Base-by-base conservation (phyloP, 2,113 vertebrate species). In the Terrapene triunguis region DNA sequence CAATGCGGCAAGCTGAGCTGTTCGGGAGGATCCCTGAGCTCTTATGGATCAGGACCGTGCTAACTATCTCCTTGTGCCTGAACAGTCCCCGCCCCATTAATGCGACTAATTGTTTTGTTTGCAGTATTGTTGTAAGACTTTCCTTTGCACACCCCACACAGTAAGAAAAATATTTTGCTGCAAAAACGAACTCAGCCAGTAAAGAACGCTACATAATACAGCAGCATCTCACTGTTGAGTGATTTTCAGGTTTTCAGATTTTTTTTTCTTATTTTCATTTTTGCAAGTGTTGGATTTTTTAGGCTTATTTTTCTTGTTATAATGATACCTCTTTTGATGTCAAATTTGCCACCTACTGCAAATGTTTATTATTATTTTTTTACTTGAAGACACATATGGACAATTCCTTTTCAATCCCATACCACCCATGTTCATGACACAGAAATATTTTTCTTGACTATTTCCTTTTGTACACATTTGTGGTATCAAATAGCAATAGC, bases 21-120 rank as follows among this genome's bases (percentile, higher is more conserved):
- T 32, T 27, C 57, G 27, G 57, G 27, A 9, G n/a, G 65, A 38
- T n/a, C 8, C 5, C 35, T 62, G 57, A 57, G 7, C 3, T 14
- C 7, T 6, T 35, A 19, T 9, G 16, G 35, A 38, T 38, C n/a
- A 10, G 19, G n/a, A 8, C 57, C 59, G 5, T 62, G 13, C n/a
- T 21, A 22, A 10, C n/a, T 38, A 69, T 32, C 8, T 32, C 92
- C 93, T 91, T 95, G 85, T 89, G 4, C 2, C 48, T 17, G 89
- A 72, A 8, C 44, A 22, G 92, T 90, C 44, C 44, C 7, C 92
- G 84, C 82, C 93, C 94, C 57, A 91, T 94, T 95, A 94, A 93
- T 97, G 74, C 95, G 95, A 93, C 89, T 90, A 93, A 87, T 59
- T 57, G 95, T 38, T 90, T 94, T 57, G 4, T 82, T 92, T 69